A percentile compares a stretch with the other conserved stretches of the same genome.
Evolutionary conservation across 2,888 invertebrate species (phyloP).

Genomic region (Bursaphelenchus okinawaensis): DNA sequence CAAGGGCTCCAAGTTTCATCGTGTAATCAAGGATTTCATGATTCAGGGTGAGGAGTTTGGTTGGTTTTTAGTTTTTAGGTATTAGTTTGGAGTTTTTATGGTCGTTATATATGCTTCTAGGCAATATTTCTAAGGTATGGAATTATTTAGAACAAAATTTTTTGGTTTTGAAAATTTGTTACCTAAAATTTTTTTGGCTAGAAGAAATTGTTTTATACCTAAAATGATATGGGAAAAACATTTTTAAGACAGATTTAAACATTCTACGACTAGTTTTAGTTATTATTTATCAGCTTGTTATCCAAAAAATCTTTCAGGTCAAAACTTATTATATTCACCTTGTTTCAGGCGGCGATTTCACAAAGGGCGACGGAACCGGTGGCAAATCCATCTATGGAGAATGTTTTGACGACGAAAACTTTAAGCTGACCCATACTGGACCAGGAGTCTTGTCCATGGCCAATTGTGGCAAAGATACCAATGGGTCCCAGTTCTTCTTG

Average conservation of each 20-base stretch:
- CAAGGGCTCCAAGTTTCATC: constrained; percentile 74
- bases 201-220: background rate
- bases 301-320: too few species aligned
- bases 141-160: too few species aligned
- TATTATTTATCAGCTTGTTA: too few species aligned
- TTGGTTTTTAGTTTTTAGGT: background rate
- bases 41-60: constrained; percentile 71
- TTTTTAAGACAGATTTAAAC: too few species aligned
- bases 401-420: constrained; percentile 93
- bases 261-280: too few species aligned
- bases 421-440: constrained; percentile 83
- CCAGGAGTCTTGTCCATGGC: constrained; percentile 87
- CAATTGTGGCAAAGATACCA: constrained; percentile 70
- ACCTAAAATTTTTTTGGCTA: background rate
- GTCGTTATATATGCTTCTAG: too few species aligned
- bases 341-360: constrained; percentile 75
- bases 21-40: constrained; percentile 82
- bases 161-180: background rate
- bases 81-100: too few species aligned
- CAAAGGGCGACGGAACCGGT: constrained; percentile 75
- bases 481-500: constrained; percentile 81
- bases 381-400: constrained; percentile 93
- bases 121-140: too few species aligned
- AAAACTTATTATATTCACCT: background rate
- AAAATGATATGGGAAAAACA: background rate